Conservation (phyloP, 2,797 vertebrate species). For the Molossus alvarezi region DNA sequence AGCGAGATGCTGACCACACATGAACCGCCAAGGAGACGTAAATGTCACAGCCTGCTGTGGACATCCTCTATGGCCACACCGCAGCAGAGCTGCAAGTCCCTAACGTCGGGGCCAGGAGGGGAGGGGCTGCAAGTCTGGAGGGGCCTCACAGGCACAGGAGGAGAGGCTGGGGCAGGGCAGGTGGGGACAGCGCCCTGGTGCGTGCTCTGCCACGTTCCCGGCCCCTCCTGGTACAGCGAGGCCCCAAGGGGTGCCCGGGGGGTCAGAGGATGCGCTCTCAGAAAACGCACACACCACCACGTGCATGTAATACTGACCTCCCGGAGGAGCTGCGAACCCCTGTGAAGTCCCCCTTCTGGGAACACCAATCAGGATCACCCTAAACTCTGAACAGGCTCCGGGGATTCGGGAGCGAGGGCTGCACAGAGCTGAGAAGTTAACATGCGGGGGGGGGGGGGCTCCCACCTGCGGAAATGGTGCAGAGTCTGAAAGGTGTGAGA, state of each 20-base stretch:
- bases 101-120: fast-evolving
- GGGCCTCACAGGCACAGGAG: not conserved
- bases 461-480: fast-evolving
- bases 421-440: fast-evolving
- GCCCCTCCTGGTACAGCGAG: no score
- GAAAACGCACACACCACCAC: not conserved
- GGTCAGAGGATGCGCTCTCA: not conserved
- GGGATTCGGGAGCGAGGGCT: fast-evolving
- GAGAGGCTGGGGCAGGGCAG: not conserved
- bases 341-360: fast-evolving
- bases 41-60: not conserved
- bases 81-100: no score
- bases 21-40: fast-evolving
- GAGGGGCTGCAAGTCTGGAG: not conserved
- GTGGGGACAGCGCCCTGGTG: no score
- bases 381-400: not conserved
- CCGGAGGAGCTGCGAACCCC: no score
- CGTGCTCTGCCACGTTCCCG: no score
- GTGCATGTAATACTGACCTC: no score
- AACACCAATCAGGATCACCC: not conserved
- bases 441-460: fast-evolving
- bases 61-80: fast-evolving
- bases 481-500: fast-evolving
- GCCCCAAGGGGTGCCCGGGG: not conserved
- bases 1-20: fast-evolving